A percentile compares a stretch with the other conserved stretches of the same genome.
Evolutionary conservation across 2,113 vertebrate species (phyloP).

Genomic region (Corythaixoides concolor): DNA sequence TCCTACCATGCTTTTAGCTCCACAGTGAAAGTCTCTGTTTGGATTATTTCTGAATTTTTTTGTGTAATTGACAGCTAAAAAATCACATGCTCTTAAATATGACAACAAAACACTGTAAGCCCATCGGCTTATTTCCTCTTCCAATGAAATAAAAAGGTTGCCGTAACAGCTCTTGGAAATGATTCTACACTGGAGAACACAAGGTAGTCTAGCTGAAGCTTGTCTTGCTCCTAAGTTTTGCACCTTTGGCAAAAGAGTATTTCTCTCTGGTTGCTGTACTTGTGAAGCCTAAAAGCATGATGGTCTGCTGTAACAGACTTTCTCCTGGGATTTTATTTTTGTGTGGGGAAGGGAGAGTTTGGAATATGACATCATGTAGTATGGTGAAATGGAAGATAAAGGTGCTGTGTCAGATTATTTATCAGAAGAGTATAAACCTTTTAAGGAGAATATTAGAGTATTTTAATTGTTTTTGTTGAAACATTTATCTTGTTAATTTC

Average conservation of each 20-base stretch:
- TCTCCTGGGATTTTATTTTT: slow-evolving; percentile 77
- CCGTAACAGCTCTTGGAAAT: slow-evolving; percentile 68
- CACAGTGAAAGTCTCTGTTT: slow-evolving; percentile 80
- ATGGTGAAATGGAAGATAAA: slow-evolving; percentile 72
- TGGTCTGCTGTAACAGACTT: slow-evolving; percentile 71
- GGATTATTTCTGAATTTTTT: slow-evolving; percentile 72
- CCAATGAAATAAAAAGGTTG: slow-evolving; percentile 69
- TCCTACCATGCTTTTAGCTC: slow-evolving; percentile 81
- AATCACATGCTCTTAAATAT: slow-evolving; percentile 74
- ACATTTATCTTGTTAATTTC: slow-evolving; percentile 80
- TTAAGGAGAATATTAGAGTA: slow-evolving; percentile 77
- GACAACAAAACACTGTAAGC: slow-evolving; percentile 70
- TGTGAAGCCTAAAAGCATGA: slow-evolving; percentile 76
- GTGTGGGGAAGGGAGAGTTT: slow-evolving; percentile 69
- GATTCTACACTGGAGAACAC: slow-evolving; percentile 66
- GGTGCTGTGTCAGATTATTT: slow-evolving; percentile 81
- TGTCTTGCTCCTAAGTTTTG: slow-evolving; percentile 66
- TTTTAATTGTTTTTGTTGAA: slow-evolving; percentile 76
- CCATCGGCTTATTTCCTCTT: slow-evolving; percentile 75
- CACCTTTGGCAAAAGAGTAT: slow-evolving; percentile 72
- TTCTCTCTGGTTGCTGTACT: slow-evolving; percentile 65
- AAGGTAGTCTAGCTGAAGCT: slow-evolving; percentile 61
- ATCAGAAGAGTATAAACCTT: slow-evolving; percentile 77
- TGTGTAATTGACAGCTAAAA: slow-evolving; percentile 74
- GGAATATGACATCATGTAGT: slow-evolving; percentile 72